Percentiles rank a stretch among this genome's conserved stretches.
phyloP scores from a whole-genome alignment of 2,888 invertebrate species.

The Lymantria monacha region DNA sequence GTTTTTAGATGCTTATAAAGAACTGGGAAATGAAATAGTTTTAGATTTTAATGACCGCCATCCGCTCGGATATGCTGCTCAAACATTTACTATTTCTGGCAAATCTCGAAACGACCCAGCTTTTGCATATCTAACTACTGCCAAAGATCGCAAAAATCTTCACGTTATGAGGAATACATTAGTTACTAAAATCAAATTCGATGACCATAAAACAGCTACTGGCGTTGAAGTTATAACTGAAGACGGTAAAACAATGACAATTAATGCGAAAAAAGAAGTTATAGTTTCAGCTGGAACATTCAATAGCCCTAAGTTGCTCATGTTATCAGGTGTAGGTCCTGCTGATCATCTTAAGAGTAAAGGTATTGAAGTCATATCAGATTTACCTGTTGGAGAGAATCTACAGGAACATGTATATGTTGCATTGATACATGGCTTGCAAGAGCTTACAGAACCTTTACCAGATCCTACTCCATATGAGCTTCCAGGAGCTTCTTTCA shows the following conservation, averaged over 20 bases:
- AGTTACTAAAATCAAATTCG: slow-evolving; percentile 39
- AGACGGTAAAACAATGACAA: slow-evolving; percentile 23
- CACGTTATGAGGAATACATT: slow-evolving; percentile 38
- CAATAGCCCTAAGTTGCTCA: slow-evolving; percentile 44
- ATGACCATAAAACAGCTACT: slow-evolving; percentile 25
- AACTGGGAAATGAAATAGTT: slow-evolving; percentile 55
- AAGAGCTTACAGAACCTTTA: slow-evolving; percentile 58
- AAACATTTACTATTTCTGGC: slow-evolving; percentile 32
- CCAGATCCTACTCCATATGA: slow-evolving; percentile 27
- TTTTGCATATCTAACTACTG: slow-evolving; percentile 48
- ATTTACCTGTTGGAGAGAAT: slow-evolving; percentile 50
- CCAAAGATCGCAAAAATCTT: slow-evolving; percentile 40
- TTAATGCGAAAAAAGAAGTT: slow-evolving; percentile 41
- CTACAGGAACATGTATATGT: slow-evolving; percentile 41
- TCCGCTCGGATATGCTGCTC: slow-evolving; percentile 44
- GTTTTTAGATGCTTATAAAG: slow-evolving; percentile 49
- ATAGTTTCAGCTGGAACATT: slow-evolving; percentile 44
- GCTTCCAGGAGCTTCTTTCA: slow-evolving; percentile 23
- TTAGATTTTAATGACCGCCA: slow-evolving; percentile 42
- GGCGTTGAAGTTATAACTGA: slow-evolving; percentile 30
- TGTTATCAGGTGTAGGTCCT: slow-evolving; percentile 51
- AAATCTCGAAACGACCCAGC: slow-evolving; percentile 64
- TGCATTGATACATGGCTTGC: slow-evolving; percentile 26
- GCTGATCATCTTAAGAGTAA: slow-evolving; percentile 37
- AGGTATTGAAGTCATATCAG: slow-evolving; percentile 35